A percentile compares a stretch with the other conserved stretches of the same genome.
These are phyloP conservation scores for Tyria jacobaeae DNA, from an alignment of 2,888 invertebrate species.

Conservation along the genomic window DNA sequence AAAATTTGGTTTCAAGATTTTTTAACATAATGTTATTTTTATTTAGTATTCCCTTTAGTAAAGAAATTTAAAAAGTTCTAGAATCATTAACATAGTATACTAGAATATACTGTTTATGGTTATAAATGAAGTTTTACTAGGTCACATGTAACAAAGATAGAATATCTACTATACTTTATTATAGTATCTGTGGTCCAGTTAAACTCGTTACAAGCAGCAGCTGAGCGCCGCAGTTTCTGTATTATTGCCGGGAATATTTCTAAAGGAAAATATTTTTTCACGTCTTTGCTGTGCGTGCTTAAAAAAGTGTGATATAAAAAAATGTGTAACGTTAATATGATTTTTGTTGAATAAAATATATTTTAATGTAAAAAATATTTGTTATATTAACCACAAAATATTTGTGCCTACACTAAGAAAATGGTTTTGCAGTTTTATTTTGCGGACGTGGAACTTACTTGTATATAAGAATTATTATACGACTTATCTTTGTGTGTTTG, in stretches of 20 bases:
- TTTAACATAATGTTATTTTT: too few relatives aligned
- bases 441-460: conserved; percentile 50
- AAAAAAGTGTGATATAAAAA: conserved; percentile 22
- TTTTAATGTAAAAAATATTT: conserved; percentile 23
- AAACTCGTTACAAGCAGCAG: background rate
- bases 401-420: conserved; percentile 30
- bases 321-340: conserved; percentile 9
- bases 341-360: conserved; percentile 15
- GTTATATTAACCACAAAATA: conserved; percentile 27
- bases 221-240: background rate
- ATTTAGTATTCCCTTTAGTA: too few relatives aligned
- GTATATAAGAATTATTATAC: conserved; percentile 10
- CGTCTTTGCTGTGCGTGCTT: conserved; percentile 18
- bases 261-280: conserved; percentile 26
- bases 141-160: background rate
- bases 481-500: background rate
- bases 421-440: conserved; percentile 43
- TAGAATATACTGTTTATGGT: too few relatives aligned
- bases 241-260: background rate
- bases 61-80: too few relatives aligned
- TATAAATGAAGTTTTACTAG: too few relatives aligned
- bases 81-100: too few relatives aligned
- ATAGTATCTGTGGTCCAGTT: background rate
- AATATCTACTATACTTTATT: background rate
- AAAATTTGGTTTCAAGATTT: too few relatives aligned